Conservation (phyloP, 2,797 vertebrate genomes). For the Borostomias antarcticus region DNA sequence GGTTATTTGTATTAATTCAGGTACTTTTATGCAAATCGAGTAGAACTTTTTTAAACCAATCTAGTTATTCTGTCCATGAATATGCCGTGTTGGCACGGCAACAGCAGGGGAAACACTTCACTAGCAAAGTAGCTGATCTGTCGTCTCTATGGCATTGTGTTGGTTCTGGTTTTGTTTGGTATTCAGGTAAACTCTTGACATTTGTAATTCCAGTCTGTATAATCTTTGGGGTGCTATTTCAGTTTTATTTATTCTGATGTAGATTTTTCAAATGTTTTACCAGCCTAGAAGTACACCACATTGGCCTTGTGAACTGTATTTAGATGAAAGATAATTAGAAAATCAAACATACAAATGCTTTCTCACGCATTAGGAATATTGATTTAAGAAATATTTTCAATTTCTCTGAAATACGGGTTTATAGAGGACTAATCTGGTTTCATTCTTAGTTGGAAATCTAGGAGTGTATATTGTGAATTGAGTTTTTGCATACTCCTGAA, state of each 20-base stretch:
- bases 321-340: slow-evolving; percentile 67
- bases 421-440: slow-evolving; percentile 73
- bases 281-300: slow-evolving; percentile 82
- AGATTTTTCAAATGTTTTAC: slow-evolving; percentile 68
- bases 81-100: slow-evolving; percentile 78
- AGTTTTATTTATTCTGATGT: slow-evolving; percentile 70
- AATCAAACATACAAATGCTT: slow-evolving; percentile 56
- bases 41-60: slow-evolving; percentile 74
- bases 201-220: slow-evolving; percentile 79
- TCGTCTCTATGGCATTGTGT: slow-evolving; percentile 70
- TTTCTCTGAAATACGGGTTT: slow-evolving; percentile 82
- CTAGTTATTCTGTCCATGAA: slow-evolving; percentile 81
- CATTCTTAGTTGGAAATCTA: slow-evolving; percentile 70
- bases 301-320: slow-evolving; percentile 84
- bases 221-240: slow-evolving; percentile 79
- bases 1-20: slow-evolving; percentile 76
- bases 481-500: slow-evolving; percentile 43
- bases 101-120: slow-evolving; percentile 76
- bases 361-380: slow-evolving; percentile 50
- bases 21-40: slow-evolving; percentile 84
- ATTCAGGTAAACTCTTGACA: slow-evolving; percentile 72
- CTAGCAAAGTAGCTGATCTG: slow-evolving; percentile 74
- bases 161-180: slow-evolving; percentile 63
- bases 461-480: slow-evolving; percentile 55
- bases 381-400: slow-evolving; percentile 54